Evolutionary conservation across 2,888 invertebrate species (phyloP).

Genomic region (Tetropium fuscum): DNA sequence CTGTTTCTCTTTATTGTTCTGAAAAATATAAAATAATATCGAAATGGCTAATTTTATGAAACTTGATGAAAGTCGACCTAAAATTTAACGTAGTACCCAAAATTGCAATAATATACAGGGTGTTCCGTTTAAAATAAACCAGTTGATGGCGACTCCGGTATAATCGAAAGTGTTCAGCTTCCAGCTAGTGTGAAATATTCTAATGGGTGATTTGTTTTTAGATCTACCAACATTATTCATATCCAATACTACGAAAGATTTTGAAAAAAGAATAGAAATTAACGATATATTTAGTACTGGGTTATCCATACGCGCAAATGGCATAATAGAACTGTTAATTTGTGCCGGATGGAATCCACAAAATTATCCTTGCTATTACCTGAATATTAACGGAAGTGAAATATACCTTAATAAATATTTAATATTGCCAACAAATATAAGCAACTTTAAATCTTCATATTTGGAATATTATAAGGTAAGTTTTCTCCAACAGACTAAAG

Average conservation of each 20-base stretch:
- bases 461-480: conserved; percentile 36
- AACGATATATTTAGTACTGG: conserved; percentile 49
- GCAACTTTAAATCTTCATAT: conserved; percentile 27
- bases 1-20: too few relatives aligned
- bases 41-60: too few relatives aligned
- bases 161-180: too few relatives aligned
- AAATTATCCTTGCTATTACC: conserved; percentile 58
- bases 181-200: too few relatives aligned
- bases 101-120: too few relatives aligned
- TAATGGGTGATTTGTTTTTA: conserved; percentile 38
- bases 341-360: conserved; percentile 59
- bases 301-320: conserved; percentile 56
- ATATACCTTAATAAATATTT: conserved; percentile 50
- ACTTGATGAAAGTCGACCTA: too few relatives aligned
- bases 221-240: conserved; percentile 56
- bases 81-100: too few relatives aligned
- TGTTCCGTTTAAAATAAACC: too few relatives aligned
- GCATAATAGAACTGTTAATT: conserved; percentile 54
- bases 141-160: too few relatives aligned
- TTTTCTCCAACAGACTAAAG: background rate
- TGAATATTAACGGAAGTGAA: conserved; percentile 52
- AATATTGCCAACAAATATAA: conserved; percentile 45
- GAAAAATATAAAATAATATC: too few relatives aligned
- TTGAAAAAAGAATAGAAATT: conserved; percentile 51
- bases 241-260: conserved; percentile 52